Evolutionary conservation across 2,113 vertebrate genomes (phyloP).

Genomic region (Dryoscopus gambensis): DNA sequence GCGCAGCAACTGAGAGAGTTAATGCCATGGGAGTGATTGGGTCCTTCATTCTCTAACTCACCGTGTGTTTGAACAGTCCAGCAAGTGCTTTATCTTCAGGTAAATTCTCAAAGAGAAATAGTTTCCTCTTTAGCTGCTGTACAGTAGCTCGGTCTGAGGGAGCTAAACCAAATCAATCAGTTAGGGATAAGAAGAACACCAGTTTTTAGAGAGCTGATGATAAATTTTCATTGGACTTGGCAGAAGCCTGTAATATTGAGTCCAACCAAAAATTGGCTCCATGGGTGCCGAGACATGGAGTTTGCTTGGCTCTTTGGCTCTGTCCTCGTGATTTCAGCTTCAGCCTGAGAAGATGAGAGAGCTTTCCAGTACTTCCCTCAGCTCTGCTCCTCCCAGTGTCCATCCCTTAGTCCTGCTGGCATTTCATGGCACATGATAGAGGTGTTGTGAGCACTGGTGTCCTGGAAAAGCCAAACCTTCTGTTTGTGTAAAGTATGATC

Average conservation of each 20-base stretch:
- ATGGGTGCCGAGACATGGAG: neutral
- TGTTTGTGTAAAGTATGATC: neutral
- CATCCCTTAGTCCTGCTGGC: neutral
- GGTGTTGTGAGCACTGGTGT: neutral
- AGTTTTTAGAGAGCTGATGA: neutral
- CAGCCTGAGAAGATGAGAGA: neutral
- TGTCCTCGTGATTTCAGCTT: neutral
- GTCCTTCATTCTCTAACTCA: neutral
- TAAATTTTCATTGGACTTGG: neutral
- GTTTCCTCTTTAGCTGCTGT: neutral
- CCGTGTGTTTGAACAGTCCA: neutral
- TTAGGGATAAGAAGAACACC: neutral
- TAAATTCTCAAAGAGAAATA: neutral
- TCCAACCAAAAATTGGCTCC: neutral
- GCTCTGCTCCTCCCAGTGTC: neutral
- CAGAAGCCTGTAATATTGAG: neutral
- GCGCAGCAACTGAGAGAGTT: accelerated
- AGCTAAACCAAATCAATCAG: neutral
- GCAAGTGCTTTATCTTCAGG: neutral
- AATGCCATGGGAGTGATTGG: accelerated
- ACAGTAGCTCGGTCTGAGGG: neutral
- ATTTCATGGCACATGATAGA: accelerated
- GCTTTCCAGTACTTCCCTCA: neutral
- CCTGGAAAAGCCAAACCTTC: neutral
- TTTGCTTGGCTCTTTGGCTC: neutral